Conservation (phyloP, 2,888 invertebrate genomes). For the Masnerella sp. region DNA sequence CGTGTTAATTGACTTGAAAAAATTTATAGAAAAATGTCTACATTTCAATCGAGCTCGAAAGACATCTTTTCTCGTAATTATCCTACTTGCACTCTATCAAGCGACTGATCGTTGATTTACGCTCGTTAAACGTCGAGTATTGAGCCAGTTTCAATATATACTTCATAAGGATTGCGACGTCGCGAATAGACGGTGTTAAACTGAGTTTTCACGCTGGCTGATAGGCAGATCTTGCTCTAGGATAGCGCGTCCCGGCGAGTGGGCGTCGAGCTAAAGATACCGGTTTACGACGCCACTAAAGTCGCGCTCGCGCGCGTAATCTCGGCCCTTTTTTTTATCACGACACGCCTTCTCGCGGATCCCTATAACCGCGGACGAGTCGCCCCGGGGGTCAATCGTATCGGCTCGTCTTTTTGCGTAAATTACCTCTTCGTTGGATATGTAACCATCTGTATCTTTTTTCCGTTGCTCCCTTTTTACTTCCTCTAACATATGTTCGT, state of each 20-base stretch:
- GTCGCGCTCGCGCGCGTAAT: slow-evolving; percentile 72
- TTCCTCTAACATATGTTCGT: slow-evolving; percentile 39
- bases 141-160: slow-evolving; percentile 41
- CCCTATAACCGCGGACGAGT: slow-evolving; percentile 42
- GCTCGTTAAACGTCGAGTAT: slow-evolving; percentile 17
- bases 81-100: too few species aligned
- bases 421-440: slow-evolving; percentile 51
- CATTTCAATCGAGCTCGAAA: too few species aligned
- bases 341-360: slow-evolving; percentile 66
- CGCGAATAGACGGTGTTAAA: slow-evolving; percentile 59
- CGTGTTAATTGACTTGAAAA: too few species aligned
- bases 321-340: slow-evolving; percentile 68
- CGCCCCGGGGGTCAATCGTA: slow-evolving; percentile 57
- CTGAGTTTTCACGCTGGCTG: slow-evolving; percentile 72
- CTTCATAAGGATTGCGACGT: slow-evolving; percentile 37
- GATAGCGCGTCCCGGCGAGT: slow-evolving; percentile 66
- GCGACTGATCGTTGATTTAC: too few species aligned
- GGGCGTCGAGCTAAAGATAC: slow-evolving; percentile 74
- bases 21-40: too few species aligned
- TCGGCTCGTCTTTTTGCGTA: slow-evolving; percentile 49
- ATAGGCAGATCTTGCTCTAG: slow-evolving; percentile 75
- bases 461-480: slow-evolving; percentile 13
- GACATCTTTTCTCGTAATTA: too few species aligned
- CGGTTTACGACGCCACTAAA: slow-evolving; percentile 77
- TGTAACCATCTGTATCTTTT: slow-evolving; percentile 41